A percentile compares a stretch with the other conserved stretches of the same genome.
phyloP scores from a whole-genome alignment of 2,797 vertebrate species.

The Fratercula arctica region DNA sequence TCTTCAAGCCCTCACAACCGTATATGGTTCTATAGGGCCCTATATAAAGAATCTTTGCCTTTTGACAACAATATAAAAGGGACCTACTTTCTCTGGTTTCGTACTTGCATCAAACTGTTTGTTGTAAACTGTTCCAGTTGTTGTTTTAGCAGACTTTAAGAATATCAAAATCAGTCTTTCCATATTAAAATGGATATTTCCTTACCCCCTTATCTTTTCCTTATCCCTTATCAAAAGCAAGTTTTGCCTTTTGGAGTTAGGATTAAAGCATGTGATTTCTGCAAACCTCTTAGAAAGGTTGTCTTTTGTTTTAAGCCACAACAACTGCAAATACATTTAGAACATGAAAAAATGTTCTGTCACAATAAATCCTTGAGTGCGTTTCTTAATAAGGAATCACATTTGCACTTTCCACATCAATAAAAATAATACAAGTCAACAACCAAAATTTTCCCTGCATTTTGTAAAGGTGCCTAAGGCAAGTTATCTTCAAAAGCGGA shows the following conservation, averaged over 20 bases:
- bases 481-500: not conserved
- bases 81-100: not conserved
- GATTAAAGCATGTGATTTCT: not conserved
- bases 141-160: not conserved
- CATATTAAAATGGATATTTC: not conserved
- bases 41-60: constrained; percentile 46
- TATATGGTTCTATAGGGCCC: not conserved
- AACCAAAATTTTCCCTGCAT: not conserved
- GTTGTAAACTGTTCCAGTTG: not conserved
- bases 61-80: not conserved
- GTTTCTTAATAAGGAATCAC: not conserved
- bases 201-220: not conserved
- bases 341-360: not conserved
- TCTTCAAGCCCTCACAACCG: not conserved
- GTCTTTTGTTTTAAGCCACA: not conserved
- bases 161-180: not conserved
- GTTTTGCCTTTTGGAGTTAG: not conserved
- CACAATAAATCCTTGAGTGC: not conserved
- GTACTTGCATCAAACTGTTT: not conserved
- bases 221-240: constrained; percentile 14
- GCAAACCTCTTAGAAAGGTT: not conserved
- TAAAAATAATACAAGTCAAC: not conserved
- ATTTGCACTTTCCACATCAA: not conserved
- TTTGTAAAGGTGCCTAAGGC: not conserved
- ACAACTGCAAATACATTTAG: not conserved